Conservation (phyloP, 1,140 invertebrate genomes). For the Dendrolimus punctatus region DNA sequence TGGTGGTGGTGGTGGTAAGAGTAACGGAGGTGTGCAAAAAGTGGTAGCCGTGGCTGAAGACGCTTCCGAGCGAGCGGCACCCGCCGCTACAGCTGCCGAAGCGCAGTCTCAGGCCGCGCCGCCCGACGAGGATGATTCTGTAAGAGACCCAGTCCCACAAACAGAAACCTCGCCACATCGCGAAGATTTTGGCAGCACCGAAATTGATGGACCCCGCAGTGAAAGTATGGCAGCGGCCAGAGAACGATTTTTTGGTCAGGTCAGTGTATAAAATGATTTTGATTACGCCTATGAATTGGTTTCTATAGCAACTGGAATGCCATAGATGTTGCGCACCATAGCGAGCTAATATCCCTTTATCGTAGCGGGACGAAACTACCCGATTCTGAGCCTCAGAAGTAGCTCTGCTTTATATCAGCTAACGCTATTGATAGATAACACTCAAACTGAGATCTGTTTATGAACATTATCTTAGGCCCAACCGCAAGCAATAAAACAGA, state of each 20-base stretch:
- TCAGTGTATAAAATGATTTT: slow-evolving; percentile 16
- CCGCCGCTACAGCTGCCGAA: slow-evolving; percentile 17
- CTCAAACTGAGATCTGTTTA: slow-evolving; percentile 30
- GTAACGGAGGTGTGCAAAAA: slow-evolving; percentile 37
- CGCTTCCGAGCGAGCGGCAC: slow-evolving; percentile 32
- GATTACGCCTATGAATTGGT: slow-evolving; percentile 7
- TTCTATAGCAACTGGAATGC: slow-evolving; percentile 19
- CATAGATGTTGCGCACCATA: slow-evolving; percentile 24
- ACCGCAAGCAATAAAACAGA: slow-evolving; percentile 37
- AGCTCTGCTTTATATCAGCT: slow-evolving; percentile 48
- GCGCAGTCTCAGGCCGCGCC: slow-evolving; percentile 28
- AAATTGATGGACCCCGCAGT: slow-evolving; percentile 31
- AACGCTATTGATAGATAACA: slow-evolving; percentile 35
- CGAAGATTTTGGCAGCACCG: slow-evolving; percentile 19
- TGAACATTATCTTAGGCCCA: slow-evolving; percentile 32
- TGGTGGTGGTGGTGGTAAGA: slow-evolving; percentile 30
- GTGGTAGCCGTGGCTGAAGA: slow-evolving; percentile 49
- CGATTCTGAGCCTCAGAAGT: slow-evolving; percentile 15
- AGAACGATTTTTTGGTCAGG: slow-evolving; percentile 63
- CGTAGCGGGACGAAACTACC: slow-evolving; percentile 47
- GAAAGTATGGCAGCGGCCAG: slow-evolving; percentile 55
- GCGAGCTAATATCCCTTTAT: slow-evolving; percentile 57
- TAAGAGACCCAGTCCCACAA: not conserved
- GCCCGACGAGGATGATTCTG: slow-evolving; percentile 15
- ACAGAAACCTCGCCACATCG: slow-evolving; percentile 14